Conservation (phyloP, 2,113 vertebrate genomes). For the Halichoeres trimaculatus region DNA sequence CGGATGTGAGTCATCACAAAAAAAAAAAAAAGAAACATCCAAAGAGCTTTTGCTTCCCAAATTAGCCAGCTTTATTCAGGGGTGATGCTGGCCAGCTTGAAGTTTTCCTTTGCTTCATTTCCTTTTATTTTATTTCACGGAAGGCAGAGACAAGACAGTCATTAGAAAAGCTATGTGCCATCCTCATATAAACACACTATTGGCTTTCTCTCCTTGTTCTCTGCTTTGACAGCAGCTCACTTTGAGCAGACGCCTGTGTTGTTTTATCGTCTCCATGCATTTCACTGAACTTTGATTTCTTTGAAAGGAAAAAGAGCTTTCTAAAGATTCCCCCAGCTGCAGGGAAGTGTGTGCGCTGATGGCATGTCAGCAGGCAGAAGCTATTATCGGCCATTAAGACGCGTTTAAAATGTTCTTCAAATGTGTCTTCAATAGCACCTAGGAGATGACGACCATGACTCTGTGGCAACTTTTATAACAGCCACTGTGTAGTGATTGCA, state of each 20-base stretch:
- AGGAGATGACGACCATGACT: background rate
- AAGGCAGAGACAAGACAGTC: slow-evolving; percentile 31
- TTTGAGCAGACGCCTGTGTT: slow-evolving; percentile 24
- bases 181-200: slow-evolving; percentile 53
- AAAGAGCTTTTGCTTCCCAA: slow-evolving; percentile 31
- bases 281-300: slow-evolving; percentile 43
- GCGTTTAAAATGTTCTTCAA: slow-evolving; percentile 32
- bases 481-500: background rate
- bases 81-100: slow-evolving; percentile 31
- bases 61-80: slow-evolving; percentile 55
- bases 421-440: background rate
- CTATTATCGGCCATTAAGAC: slow-evolving; percentile 32
- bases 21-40: slow-evolving; percentile 40
- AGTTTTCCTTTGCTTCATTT: slow-evolving; percentile 23
- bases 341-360: slow-evolving; percentile 8
- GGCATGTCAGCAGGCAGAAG: slow-evolving; percentile 12
- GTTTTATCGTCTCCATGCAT: slow-evolving; percentile 28
- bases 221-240: slow-evolving; percentile 28
- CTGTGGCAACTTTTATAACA: background rate
- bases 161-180: slow-evolving; percentile 30
- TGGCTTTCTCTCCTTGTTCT: slow-evolving; percentile 29
- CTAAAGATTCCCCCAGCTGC: slow-evolving; percentile 39
- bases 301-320: slow-evolving; percentile 25
- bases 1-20: slow-evolving; percentile 33
- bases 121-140: slow-evolving; percentile 30